Percentiles rank a stretch among this genome's conserved stretches.
phyloP scores from a whole-genome alignment of 2,888 invertebrate genomes.

The Allolobophora icterica region DNA sequence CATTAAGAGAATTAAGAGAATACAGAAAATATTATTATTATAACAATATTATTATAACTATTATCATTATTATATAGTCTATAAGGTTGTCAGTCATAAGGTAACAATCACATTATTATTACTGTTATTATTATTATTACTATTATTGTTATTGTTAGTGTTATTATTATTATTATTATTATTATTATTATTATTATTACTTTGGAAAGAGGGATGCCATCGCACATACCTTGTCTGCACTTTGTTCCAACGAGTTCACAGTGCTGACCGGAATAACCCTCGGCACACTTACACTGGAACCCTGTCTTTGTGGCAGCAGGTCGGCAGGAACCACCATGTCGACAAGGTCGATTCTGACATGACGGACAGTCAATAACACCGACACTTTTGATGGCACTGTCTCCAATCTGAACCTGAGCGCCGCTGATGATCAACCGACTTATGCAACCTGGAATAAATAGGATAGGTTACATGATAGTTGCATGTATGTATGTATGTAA shows the following conservation, averaged over 20 bases:
- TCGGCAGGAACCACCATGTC: constrained; percentile 84
- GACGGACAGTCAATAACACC: constrained; percentile 76
- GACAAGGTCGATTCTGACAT: constrained; percentile 70
- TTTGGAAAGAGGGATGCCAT: not conserved
- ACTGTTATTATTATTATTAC: no score
- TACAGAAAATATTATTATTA: no score
- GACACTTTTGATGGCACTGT: constrained; percentile 74
- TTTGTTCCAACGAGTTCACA: constrained; percentile 78
- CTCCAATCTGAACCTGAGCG: constrained; percentile 72
- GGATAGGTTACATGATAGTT: not conserved
- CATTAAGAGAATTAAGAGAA: no score
- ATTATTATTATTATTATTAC: not conserved
- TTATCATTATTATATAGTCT: no score
- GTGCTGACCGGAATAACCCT: constrained; percentile 58
- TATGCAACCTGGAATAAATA: constrained; percentile 74
- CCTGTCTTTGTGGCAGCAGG: constrained; percentile 81
- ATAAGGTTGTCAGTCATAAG: no score
- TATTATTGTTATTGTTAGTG: no score
- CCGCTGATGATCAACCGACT: constrained; percentile 81
- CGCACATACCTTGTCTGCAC: constrained; percentile 75
- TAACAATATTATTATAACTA: no score
- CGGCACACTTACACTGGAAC: constrained; percentile 75
- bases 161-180: not conserved
- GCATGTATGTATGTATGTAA: no score
- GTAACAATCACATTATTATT: no score